phyloP scores from a whole-genome alignment of 2,797 vertebrate genomes.

The Setipinna tenuifilis region DNA sequence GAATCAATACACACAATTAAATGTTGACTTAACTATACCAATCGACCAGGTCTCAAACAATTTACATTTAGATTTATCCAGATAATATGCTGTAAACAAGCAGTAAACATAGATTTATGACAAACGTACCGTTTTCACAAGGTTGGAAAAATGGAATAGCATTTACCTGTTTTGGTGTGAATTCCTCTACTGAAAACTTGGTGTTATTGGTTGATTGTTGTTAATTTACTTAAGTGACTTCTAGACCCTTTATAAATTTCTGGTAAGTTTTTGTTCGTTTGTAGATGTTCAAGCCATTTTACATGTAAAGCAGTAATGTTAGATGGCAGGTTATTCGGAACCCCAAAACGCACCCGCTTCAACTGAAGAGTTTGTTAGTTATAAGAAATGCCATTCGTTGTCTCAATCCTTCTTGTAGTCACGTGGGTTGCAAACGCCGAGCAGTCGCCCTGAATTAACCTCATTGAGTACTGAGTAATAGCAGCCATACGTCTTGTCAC shows the following conservation, averaged over 20 bases:
- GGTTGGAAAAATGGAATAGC: not conserved
- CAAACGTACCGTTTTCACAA: no score
- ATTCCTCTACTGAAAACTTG: not conserved
- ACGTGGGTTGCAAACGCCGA: not conserved
- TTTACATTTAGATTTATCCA: no score
- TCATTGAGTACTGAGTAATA: not conserved
- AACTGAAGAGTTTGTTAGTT: constrained; percentile 15
- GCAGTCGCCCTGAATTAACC: not conserved
- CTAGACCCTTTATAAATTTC: not conserved
- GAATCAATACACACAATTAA: no score
- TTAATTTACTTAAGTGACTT: not conserved
- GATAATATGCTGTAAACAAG: no score
- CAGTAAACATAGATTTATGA: no score
- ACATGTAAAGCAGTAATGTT: not conserved
- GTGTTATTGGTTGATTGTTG: not conserved
- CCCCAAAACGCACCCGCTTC: not conserved
- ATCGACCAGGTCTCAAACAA: no score
- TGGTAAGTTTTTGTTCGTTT: not conserved
- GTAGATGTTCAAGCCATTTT: not conserved
- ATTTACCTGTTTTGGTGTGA: not conserved
- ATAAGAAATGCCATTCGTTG: not conserved
- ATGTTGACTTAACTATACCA: no score
- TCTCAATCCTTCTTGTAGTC: not conserved
- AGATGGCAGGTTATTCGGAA: constrained; percentile 38
- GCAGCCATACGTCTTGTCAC: not conserved